These are phyloP conservation scores for Montipora foliosa DNA, from an alignment of 64 coral and sea anemone genomes.

Conservation along the genomic window DNA sequence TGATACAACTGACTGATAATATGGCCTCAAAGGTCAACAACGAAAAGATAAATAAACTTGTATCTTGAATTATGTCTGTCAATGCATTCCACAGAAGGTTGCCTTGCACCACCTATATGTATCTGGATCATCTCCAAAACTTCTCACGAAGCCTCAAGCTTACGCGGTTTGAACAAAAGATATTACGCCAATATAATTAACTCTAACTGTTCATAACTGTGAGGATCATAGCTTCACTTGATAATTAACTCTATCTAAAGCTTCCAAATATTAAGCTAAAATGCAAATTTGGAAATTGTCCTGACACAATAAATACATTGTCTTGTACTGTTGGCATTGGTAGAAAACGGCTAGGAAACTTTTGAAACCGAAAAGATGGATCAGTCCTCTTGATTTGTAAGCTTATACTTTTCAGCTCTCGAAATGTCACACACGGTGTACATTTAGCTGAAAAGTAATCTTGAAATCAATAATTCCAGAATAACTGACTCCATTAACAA, in stretches of 20 bases:
- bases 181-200: no score
- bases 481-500: background rate
- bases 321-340: no score
- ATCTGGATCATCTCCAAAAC: no score
- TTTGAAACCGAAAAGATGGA: background rate
- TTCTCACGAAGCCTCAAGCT: no score
- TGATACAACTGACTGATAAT: background rate
- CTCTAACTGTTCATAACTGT: background rate
- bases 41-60: background rate
- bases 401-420: background rate
- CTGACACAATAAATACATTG: background rate
- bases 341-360: background rate
- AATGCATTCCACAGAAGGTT: background rate
- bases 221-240: background rate
- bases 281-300: constrained; percentile 1
- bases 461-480: background rate
- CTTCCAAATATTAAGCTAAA: background rate
- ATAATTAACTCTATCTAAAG: background rate
- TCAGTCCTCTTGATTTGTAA: background rate
- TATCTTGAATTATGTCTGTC: background rate
- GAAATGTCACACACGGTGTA: no score
- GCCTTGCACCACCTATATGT: no score
- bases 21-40: background rate
- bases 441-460: background rate
- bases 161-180: no score